Conservation (phyloP, 2,113 vertebrate species). For the Boulengeromyrus knoepffleri region DNA sequence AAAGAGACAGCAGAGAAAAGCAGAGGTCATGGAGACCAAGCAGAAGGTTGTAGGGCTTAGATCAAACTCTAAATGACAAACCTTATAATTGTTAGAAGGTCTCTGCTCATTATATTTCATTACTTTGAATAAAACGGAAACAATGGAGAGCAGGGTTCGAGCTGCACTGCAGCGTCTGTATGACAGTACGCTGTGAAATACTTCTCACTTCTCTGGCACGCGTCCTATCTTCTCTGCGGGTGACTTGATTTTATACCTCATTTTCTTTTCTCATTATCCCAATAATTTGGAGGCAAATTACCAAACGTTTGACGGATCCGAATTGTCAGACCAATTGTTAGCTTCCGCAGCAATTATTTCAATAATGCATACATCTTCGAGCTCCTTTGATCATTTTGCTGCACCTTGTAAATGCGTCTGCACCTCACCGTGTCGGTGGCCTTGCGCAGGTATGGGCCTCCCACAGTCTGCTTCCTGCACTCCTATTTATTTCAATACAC, state of each 20-base stretch:
- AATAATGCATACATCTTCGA: neutral
- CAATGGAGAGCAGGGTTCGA: neutral
- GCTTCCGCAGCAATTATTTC: neutral
- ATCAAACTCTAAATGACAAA: neutral
- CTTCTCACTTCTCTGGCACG: neutral
- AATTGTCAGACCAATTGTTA: neutral
- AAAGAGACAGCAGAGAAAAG: neutral
- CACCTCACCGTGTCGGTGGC: neutral
- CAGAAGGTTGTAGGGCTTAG: neutral
- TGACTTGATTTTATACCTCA: neutral
- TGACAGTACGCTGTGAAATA: neutral
- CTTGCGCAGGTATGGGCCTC: neutral
- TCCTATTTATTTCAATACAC: neutral
- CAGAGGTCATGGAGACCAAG: neutral
- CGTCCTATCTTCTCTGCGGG: neutral
- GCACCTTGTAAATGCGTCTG: neutral
- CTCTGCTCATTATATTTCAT: neutral
- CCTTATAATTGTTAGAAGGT: neutral
- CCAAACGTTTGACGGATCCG: neutral
- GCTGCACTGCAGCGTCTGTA: neutral
- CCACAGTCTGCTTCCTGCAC: neutral
- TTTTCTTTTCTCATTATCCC: conserved; percentile 2
- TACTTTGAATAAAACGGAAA: neutral
- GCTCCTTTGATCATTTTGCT: neutral
- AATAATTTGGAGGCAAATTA: conserved; percentile 6